Evolutionary conservation across 2,113 vertebrate species (phyloP).

Genomic region (Oenanthe oenanthe): DNA sequence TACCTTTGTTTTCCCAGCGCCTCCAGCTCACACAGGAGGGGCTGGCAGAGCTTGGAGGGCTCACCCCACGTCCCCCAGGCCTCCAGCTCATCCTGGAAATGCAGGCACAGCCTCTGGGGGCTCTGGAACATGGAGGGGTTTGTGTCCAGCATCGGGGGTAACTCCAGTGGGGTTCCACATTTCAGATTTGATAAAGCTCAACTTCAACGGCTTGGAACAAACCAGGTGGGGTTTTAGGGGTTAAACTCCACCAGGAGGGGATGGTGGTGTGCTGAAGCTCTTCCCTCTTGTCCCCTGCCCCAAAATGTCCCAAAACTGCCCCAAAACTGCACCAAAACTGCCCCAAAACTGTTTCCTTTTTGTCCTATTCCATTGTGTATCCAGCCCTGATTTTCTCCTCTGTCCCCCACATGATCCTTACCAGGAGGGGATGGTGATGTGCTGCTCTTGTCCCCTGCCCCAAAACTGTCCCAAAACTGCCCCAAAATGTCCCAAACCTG

Average conservation of each 20-base stretch:
- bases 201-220: background rate
- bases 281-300: no score
- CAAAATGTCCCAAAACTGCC: no score
- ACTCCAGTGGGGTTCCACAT: background rate
- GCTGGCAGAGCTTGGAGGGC: background rate
- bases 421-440: no score
- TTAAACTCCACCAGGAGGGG: background rate
- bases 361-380: background rate
- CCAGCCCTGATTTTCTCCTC: no score
- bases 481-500: no score
- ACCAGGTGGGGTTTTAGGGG: background rate
- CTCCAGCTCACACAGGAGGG: background rate
- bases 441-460: no score
- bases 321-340: background rate
- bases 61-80: background rate
- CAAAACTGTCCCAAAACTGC: no score
- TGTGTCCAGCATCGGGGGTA: rapidly evolving
- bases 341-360: background rate
- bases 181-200: background rate
- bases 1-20: background rate
- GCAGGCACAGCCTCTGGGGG: background rate
- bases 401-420: no score
- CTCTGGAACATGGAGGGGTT: rapidly evolving
- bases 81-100: background rate
- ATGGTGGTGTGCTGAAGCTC: background rate